These are phyloP conservation scores for Alloscopus bannaensis DNA, from an alignment of 2,888 invertebrate species.

Conservation along the genomic window DNA sequence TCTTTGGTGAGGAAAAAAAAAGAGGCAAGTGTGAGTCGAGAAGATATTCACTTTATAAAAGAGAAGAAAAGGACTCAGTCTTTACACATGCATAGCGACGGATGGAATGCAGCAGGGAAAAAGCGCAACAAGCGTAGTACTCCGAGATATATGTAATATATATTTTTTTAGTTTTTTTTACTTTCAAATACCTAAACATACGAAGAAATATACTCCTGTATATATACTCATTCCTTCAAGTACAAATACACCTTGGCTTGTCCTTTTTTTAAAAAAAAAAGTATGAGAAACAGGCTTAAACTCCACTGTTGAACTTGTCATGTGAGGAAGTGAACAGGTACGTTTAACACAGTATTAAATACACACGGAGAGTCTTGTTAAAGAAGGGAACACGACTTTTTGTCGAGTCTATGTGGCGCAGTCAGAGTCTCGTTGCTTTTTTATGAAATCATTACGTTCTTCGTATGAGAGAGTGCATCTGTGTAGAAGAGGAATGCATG, in stretches of 20 bases:
- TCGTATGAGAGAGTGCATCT: slow-evolving; percentile 20
- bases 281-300: slow-evolving; percentile 5
- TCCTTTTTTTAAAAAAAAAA: slow-evolving; percentile 1
- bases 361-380: too few species aligned
- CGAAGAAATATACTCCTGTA: too few species aligned
- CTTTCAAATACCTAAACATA: too few species aligned
- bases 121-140: slow-evolving; percentile 30
- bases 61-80: slow-evolving; percentile 12
- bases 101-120: slow-evolving; percentile 43
- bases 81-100: slow-evolving; percentile 30
- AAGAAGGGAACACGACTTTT: too few species aligned
- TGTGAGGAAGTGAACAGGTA: slow-evolving; percentile 1
- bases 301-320: slow-evolving; percentile 28
- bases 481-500: slow-evolving; percentile 25
- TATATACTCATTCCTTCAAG: too few species aligned
- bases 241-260: slow-evolving; percentile 43
- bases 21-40: slow-evolving; percentile 18
- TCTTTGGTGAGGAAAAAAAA: neutral
- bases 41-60: slow-evolving; percentile 28
- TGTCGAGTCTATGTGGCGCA: slow-evolving; percentile 17
- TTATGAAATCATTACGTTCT: slow-evolving; percentile 6
- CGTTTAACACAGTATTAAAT: too few species aligned
- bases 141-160: too few species aligned
- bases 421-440: neutral
- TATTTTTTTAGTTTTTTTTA: too few species aligned